Evolutionary conservation across 2,888 invertebrate genomes (phyloP).

Genomic region (Seira sanloemensis): DNA sequence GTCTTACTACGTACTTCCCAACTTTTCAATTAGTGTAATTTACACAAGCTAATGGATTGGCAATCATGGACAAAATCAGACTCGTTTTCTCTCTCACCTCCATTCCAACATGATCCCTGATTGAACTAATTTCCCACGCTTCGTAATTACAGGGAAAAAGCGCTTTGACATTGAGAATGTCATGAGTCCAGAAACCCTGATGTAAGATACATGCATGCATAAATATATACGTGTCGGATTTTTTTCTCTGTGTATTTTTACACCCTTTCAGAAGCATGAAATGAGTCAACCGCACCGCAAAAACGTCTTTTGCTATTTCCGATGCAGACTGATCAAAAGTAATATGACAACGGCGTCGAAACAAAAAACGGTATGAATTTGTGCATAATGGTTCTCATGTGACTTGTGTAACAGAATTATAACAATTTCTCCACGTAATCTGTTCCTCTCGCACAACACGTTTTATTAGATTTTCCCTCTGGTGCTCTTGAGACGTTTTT

Average conservation of each 20-base stretch:
- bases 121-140: not conserved
- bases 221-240: too few species aligned
- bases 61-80: not conserved
- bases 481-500: not conserved
- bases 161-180: not conserved
- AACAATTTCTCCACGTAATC: not conserved
- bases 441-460: not conserved
- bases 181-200: too few species aligned
- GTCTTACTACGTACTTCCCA: not conserved
- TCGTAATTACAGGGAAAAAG: not conserved
- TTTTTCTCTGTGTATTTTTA: too few species aligned
- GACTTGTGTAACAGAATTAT: not conserved
- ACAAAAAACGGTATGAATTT: too few species aligned
- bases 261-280: too few species aligned
- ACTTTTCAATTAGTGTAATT: constrained; percentile 10
- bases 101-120: not conserved
- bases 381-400: not conserved
- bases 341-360: too few species aligned
- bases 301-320: too few species aligned
- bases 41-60: not conserved
- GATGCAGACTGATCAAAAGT: too few species aligned
- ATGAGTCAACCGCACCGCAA: too few species aligned
- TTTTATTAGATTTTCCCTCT: not conserved
- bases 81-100: not conserved
- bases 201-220: too few species aligned